Base-by-base conservation (phyloP, 2,888 invertebrate genomes). In the Clistopyga incitator region DNA sequence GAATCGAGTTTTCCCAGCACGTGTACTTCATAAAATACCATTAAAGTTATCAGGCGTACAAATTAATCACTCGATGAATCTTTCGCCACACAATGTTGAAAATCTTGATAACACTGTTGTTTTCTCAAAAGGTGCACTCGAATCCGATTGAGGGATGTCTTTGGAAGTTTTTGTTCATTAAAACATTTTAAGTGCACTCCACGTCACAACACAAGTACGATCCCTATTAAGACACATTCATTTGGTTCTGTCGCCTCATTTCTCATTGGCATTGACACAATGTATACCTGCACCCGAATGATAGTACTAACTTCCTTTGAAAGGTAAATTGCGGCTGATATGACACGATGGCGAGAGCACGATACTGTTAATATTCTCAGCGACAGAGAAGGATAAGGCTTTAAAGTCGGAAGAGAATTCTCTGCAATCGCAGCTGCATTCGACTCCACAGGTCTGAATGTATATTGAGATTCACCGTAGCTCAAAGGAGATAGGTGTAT, bases 61-160 rank as follows among this genome's bases (percentile, higher is more conserved):
- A 68, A 68, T 54, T 29, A 68, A 29, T 20, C 77, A 59, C 56
- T 77, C 29, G 45, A 67, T 29, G 45, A 68, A 68, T 45, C 23
- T 50, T 64, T 52, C 56, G 45, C 18, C 45, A 54, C 75, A 75
- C 64, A 52, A 64, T 64, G 23, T 15, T 23, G 13, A 8, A 67
- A 47, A 25, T 47, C 67, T 65, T 20, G 25, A 15, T 38, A 38
- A 15, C 50, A 20, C 50, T n/a, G 18, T 64, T 50, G n/a, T 52
- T 64, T 38, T 50, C 64, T 38, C 61, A 10, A 74, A 29, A 38
- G 13, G 74, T 38, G 20, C 74, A 52, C 74, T 72, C 45, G 45
- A 45, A 45, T 59, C 59, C 42, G 18, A 59, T 23, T 2, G 20
- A 34, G 11, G 6, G 38, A 18, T 38, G 50, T 64, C 20, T 29